Evolutionary conservation across 1,140 invertebrate species (phyloP), one percentile per base, ranked within the genome.

Genomic region (Diplogasteroides magnus): DNA sequence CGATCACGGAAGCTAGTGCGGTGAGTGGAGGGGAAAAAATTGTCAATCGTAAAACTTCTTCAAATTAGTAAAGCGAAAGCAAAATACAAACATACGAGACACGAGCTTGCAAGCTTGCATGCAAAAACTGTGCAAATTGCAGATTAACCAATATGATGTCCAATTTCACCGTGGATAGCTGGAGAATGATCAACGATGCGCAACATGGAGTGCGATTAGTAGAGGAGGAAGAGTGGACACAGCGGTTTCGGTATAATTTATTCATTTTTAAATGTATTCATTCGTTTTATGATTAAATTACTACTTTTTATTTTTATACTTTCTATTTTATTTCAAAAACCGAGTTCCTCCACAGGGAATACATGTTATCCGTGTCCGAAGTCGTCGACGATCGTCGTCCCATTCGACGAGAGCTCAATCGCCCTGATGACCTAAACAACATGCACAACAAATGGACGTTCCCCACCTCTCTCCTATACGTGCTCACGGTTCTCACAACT

Each of bases 371-470:
- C 14, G 74, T 82, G 15, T 80, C 80, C 2, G 78, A 79, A 70
- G 69, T 73, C 15, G 78, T 82, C 1, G 81, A 82, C 67, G 80
- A 82, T 48, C 69, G 80, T 37, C 37, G 80, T 26, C 81, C 80
- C 6, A 83, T 82, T 23, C 66, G 80, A 58, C 67, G 71, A 58
- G 81, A 83, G 60, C 71, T 83, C 13, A 61, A 72, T 57, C 58
- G 68, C 25, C 81, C 80, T 26, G 79, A 82, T 37, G 63, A 68
- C 60, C 55, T 83, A 27, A 74, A 71, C 26, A 83, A 82, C 68
- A 81, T 83, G 68, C 79, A 83, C 56, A 83, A 82, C 48, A 82
- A 83, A 67, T 82, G 80, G 80, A 82, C 80, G 15, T 82, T 82
- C 63, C 81, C 81, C 3, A 82, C 80, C 2, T 74, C 78, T 56